Conservation (phyloP, 2,888 invertebrate genomes). For the Aspidiotus rigidus region DNA sequence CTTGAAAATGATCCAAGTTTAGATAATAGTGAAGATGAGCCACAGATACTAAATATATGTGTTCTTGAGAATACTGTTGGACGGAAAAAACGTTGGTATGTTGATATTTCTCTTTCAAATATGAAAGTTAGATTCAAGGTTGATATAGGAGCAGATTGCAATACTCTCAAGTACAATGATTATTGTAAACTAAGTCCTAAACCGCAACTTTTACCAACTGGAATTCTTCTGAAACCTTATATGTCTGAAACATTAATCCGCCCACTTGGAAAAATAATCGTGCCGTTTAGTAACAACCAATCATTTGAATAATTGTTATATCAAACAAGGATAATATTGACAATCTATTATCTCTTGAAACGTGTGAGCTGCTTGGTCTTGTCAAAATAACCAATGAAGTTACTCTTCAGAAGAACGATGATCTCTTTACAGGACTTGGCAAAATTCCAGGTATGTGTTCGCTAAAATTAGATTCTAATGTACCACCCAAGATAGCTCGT, state of each 20-base stretch:
- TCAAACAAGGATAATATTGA: background rate
- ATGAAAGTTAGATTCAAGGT: background rate
- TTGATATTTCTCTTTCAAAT: background rate
- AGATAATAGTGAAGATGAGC: too few relatives aligned
- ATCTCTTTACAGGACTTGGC: background rate
- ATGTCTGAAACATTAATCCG: background rate
- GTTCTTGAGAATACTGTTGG: too few relatives aligned
- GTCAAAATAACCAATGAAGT: background rate
- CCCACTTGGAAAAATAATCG: background rate
- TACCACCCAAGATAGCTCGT: background rate
- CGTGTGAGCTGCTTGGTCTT: background rate
- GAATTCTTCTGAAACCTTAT: background rate
- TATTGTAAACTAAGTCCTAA: background rate
- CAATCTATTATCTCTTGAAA: background rate
- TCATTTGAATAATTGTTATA: background rate
- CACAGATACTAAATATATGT: too few relatives aligned
- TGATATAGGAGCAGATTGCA: background rate
- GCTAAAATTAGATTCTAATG: background rate
- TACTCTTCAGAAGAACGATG: background rate
- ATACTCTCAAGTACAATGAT: background rate
- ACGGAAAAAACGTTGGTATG: slow-evolving; percentile 5
- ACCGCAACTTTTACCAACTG: background rate
- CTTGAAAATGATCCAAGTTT: too few relatives aligned
- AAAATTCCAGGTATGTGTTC: too few relatives aligned
- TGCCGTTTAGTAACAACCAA: background rate